Percentiles rank a stretch among this genome's conserved stretches.
Evolutionary conservation across 2,888 invertebrate genomes (phyloP).

Genomic region (Dasysyrphus albostriatus): DNA sequence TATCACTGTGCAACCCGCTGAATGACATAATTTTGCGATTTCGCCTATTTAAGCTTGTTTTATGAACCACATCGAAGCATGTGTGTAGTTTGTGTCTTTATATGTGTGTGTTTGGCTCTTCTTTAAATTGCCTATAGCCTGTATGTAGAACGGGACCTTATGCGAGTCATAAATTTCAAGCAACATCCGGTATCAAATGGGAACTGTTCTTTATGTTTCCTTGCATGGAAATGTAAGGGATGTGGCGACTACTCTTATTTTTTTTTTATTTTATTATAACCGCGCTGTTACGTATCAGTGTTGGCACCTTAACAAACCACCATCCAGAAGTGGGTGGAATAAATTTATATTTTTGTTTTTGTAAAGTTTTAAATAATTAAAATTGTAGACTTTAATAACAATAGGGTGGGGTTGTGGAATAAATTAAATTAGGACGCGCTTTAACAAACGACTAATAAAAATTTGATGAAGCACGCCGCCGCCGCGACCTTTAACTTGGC

Average conservation of each 20-base stretch:
- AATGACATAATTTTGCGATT: constrained; percentile 66
- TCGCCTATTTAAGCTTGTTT: constrained; percentile 38
- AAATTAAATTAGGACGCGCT: constrained; percentile 55
- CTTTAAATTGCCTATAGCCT: neutral
- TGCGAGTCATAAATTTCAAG: constrained; percentile 63
- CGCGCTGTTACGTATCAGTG: constrained; percentile 28
- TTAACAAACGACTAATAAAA: constrained; percentile 40
- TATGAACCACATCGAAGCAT: constrained; percentile 40
- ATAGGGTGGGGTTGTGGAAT: constrained; percentile 3
- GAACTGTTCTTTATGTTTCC: constrained; percentile 29
- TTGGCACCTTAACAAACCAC: constrained; percentile 58
- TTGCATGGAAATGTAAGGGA: constrained; percentile 35
- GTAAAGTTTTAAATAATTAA: constrained; percentile 36
- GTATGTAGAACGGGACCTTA: constrained; percentile 14
- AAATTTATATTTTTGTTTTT: constrained; percentile 1
- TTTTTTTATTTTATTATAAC: constrained; percentile 29
- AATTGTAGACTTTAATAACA: constrained; percentile 11
- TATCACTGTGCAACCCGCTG: constrained; percentile 19
- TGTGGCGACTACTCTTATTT: constrained; percentile 6
- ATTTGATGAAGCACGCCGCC: constrained; percentile 42
- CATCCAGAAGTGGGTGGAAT: constrained; percentile 2
- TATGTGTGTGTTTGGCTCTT: neutral
- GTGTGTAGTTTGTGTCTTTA: neutral
- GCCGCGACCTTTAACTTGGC: constrained; percentile 11
- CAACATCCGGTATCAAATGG: constrained; percentile 61